Evolutionary conservation across 1,140 invertebrate species (phyloP).

Genomic region (Ostrea edulis): DNA sequence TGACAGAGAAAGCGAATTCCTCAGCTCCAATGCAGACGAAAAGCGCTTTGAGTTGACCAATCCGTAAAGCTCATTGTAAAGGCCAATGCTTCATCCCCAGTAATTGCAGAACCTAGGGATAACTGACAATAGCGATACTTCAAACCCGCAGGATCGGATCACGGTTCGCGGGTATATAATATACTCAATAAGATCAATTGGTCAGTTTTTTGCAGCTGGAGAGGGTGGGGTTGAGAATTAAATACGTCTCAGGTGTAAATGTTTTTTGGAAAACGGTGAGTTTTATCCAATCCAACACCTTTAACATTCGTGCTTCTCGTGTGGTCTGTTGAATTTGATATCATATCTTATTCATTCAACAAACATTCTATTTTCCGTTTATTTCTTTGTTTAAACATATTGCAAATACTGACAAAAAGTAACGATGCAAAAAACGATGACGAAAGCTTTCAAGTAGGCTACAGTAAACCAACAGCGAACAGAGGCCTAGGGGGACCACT

Average conservation of each 20-base stretch:
- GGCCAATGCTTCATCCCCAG: not conserved
- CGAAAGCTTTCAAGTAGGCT: not conserved
- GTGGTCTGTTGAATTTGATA: not conserved
- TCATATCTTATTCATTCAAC: not conserved
- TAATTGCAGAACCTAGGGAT: not conserved
- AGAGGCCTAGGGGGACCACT: not conserved
- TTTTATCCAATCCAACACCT: not conserved
- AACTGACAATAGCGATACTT: not conserved
- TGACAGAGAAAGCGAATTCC: not conserved
- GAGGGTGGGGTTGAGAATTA: not conserved
- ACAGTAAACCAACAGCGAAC: not conserved
- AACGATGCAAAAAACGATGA: conserved; percentile 1
- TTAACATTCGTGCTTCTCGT: not conserved
- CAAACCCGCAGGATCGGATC: not conserved
- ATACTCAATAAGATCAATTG: not conserved
- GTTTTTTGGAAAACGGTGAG: not conserved
- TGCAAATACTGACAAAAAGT: not conserved
- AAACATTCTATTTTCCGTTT: not conserved
- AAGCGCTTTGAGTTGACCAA: not conserved
- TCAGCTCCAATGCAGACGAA: not conserved
- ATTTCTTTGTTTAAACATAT: not conserved
- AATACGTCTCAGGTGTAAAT: not conserved
- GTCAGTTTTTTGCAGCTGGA: not conserved
- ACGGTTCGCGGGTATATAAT: not conserved
- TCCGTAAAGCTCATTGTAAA: not conserved